These are phyloP conservation scores for Valencia hispanica DNA, from an alignment of 2,797 vertebrate genomes.

Conservation along the genomic window DNA sequence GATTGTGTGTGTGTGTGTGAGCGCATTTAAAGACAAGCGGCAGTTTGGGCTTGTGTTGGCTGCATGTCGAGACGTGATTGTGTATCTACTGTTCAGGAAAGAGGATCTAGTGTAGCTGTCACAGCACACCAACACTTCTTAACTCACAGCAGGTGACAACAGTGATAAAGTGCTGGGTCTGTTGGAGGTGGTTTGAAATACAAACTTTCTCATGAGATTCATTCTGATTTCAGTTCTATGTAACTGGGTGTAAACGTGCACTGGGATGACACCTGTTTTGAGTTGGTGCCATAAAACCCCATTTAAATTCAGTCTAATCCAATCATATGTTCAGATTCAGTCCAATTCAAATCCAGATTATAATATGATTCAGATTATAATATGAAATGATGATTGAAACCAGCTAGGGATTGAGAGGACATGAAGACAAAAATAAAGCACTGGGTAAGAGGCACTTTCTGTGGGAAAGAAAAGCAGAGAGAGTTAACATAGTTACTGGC, in stretches of 20 bases:
- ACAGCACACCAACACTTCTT: neutral
- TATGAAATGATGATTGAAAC: too few relatives aligned
- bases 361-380: too few relatives aligned
- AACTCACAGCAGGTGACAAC: neutral
- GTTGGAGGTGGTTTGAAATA: neutral
- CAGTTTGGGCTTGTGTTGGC: neutral
- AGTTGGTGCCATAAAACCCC: too few relatives aligned
- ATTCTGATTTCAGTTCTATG: neutral
- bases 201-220: neutral
- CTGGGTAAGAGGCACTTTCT: too few relatives aligned
- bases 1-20: slow-evolving; percentile 9
- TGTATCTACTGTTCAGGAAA: neutral
- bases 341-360: too few relatives aligned
- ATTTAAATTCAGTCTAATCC: too few relatives aligned
- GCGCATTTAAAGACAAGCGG: neutral
- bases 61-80: neutral
- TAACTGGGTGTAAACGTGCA: neutral
- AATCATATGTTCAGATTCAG: too few relatives aligned
- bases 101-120: neutral
- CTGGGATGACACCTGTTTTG: neutral
- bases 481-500: too few relatives aligned
- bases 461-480: too few relatives aligned
- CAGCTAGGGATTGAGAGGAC: too few relatives aligned
- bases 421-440: too few relatives aligned
- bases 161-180: neutral